Base-by-base conservation (phyloP, 37 sponge, comb jelly and placozoan species). In the Axinella damicornis region DNA sequence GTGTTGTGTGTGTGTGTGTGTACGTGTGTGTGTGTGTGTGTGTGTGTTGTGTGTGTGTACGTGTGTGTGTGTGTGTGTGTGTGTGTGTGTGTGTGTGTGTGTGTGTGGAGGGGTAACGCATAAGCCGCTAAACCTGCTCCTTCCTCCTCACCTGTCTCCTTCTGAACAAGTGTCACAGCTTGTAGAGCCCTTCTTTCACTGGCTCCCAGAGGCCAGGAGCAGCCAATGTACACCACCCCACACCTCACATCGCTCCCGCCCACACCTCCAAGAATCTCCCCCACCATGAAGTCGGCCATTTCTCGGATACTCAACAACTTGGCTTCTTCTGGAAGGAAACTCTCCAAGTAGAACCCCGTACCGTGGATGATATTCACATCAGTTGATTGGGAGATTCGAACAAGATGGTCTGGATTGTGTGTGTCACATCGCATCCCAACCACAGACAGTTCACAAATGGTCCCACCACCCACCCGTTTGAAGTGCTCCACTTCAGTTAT, bases 141-240 rank as follows among this genome's bases (percentile, higher is more conserved):
- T 83, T 25, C 46, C n/a, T n/a, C n/a, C n/a, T n/a, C n/a, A 92
- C 93, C 90, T 33, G 90, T 93, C 31, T 70, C 57, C 25, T 82
- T 35, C 61, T 89, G 93, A 27, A 90, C 90, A 24, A 25, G 34
- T 24, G 90, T 90, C 20, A 85, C 86, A 37, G 90, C 93, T 28
- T 78, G 76, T 6, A 93, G 83, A 13, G 78, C 65, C 66, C 34
- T 82, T 22, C 32, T 76, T 79, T 93, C 93, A 60, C 27, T 35
- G 0, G 28, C 72, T 18, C 86, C 82, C 31, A 93, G 72, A 0
- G 93, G 93, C 31, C 53, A 77, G 28, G 93, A 93, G 36, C 89
- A 88, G 39, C 93, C 93, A 24, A 93, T 64, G 68, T 93, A 89
- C 66, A 89, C 93, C 69, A 93, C 41, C 0, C 93, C 93, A 82